A percentile compares a stretch with the other conserved stretches of the same genome.
phyloP scores from a whole-genome alignment of 2,113 vertebrate species.

The Madoqua kirkii region DNA sequence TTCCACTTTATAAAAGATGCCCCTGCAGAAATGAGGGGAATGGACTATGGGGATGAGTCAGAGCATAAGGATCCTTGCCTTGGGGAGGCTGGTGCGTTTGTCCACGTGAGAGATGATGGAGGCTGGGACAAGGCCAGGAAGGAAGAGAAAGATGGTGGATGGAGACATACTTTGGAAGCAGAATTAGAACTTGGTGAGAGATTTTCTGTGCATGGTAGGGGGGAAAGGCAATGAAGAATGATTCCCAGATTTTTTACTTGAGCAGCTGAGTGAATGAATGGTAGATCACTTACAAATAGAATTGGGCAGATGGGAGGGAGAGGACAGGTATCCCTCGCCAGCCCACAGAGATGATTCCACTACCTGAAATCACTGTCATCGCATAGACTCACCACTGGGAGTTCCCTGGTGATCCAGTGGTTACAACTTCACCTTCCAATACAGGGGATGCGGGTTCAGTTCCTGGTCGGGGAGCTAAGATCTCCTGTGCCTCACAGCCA shows the following conservation, averaged over 20 bases:
- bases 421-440: neutral
- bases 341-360: neutral
- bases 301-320: neutral
- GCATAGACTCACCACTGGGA: neutral
- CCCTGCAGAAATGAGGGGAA: no score
- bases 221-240: neutral
- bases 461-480: neutral
- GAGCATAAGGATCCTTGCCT: neutral
- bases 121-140: neutral
- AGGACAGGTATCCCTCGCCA: accelerated
- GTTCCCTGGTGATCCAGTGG: neutral
- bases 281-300: neutral
- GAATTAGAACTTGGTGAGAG: neutral
- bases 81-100: no score
- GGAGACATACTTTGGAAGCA: neutral
- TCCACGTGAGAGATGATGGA: neutral
- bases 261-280: neutral
- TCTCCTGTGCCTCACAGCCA: neutral
- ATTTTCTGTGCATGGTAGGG: neutral
- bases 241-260: neutral
- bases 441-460: neutral
- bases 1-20: neutral
- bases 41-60: neutral
- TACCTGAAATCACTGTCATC: accelerated
- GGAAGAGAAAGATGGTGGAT: neutral